These are phyloP conservation scores for Trematocara macrostoma DNA, from an alignment of 2,113 vertebrate species.

Conservation along the genomic window DNA sequence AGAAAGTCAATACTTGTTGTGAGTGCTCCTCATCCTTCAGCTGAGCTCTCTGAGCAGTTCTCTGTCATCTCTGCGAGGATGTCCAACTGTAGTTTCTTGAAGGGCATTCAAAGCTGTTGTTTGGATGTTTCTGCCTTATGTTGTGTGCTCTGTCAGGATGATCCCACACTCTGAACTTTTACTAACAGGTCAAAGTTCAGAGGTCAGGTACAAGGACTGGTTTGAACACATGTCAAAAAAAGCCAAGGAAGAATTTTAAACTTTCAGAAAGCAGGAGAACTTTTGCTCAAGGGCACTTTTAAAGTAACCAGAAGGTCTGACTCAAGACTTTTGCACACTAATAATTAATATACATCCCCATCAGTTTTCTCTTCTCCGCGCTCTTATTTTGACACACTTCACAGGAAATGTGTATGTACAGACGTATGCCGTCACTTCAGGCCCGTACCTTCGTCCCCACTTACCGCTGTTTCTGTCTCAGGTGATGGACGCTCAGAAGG, in stretches of 20 bases:
- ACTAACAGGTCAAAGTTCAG: background rate
- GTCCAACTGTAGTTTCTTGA: background rate
- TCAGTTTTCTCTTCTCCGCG: background rate
- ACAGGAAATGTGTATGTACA: background rate
- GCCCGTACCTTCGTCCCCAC: background rate
- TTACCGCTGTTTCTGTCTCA: background rate
- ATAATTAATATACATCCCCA: background rate
- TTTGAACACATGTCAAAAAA: background rate
- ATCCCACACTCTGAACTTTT: background rate
- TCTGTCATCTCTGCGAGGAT: background rate
- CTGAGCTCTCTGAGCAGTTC: background rate
- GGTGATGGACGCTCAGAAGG: slow-evolving; percentile 54
- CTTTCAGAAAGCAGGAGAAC: background rate
- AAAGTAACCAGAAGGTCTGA: background rate
- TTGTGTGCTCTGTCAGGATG: background rate
- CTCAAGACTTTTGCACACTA: background rate
- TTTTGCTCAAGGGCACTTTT: background rate
- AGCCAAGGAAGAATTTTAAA: background rate
- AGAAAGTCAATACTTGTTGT: background rate
- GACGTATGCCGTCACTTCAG: background rate
- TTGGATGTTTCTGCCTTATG: background rate
- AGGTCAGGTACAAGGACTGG: background rate
- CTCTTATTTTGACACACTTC: background rate
- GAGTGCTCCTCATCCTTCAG: background rate
- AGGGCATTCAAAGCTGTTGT: background rate